Evolutionary conservation across 2,888 invertebrate species (phyloP).

Genomic region (Siphlonurus alternatus): DNA sequence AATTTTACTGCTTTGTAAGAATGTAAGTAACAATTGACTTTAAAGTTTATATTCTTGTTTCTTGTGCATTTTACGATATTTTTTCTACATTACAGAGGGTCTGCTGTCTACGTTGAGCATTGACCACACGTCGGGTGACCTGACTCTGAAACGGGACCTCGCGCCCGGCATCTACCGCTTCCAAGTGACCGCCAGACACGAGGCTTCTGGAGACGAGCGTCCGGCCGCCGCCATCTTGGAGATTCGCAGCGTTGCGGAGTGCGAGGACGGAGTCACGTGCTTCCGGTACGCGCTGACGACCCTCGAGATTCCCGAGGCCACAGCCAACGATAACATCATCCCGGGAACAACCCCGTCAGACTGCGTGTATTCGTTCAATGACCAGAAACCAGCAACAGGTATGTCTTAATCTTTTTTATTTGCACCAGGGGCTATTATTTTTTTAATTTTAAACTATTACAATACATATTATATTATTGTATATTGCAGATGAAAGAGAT

Average conservation of each 20-base stretch:
- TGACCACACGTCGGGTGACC: not conserved
- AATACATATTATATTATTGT: too few relatives aligned
- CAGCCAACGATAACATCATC: not conserved
- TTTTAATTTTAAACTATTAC: too few relatives aligned
- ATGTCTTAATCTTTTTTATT: too few relatives aligned
- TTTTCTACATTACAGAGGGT: too few relatives aligned
- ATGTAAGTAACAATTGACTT: not conserved
- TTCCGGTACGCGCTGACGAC: not conserved
- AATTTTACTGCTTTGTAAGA: too few relatives aligned
- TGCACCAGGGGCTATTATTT: too few relatives aligned
- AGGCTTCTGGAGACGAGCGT: not conserved
- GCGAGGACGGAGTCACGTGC: not conserved
- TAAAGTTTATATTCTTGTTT: not conserved
- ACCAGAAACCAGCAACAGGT: too few relatives aligned
- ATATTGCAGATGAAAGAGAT: too few relatives aligned
- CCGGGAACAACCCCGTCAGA: not conserved
- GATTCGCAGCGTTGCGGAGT: not conserved
- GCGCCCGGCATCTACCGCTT: not conserved
- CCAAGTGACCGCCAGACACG: not conserved
- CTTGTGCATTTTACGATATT: too few relatives aligned
- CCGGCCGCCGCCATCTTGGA: not conserved
- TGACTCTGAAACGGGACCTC: not conserved
- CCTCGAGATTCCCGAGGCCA: not conserved
- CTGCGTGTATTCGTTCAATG: too few relatives aligned
- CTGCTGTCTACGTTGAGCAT: not conserved